Base-by-base conservation (phyloP, 35 echinoderm and acorn worm genomes). In the Lytechinus variegatus region DNA sequence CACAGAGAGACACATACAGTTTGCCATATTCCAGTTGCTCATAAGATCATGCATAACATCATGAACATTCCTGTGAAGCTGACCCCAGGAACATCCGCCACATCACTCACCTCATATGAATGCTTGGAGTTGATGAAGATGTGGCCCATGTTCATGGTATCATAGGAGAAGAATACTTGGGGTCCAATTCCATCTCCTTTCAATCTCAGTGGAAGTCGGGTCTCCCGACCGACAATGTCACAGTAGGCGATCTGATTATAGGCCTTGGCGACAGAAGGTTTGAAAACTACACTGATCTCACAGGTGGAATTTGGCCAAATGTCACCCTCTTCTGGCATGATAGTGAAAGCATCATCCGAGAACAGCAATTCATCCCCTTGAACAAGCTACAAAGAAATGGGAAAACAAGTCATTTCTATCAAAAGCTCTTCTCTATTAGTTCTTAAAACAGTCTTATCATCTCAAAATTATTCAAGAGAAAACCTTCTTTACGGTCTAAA, bases 41-140 rank as follows among this genome's bases (percentile, higher is more conserved):
- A 44, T 44, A 44, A 44, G 33, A 44, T 44, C 33, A 44, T 44
- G 33, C 33, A 44, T 44, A 44, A 44, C 33, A 44, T 44, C 33
- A 44, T 44, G 33, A 44, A 44, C 33, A 44, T 44, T 44, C 33
- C 33, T 44, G 33, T 44, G 33, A 44, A 44, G 2, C 33, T 44
- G 33, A 44, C 0, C 33, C 33, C 33, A 44, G 2, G 33, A 44
- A 44, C 33, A 44, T 44, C 33, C 33, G 11, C 51, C 8, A 28
- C 9, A 86, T 60, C n/a, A 71, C 94, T 86, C 96, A 99, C 98
- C 97, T 99, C 98, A 94, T 99, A 99, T 6, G 96, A 98, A 87
- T 99, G 98, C 3, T 95, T 98, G 8, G 98, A 99, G 71, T 97
- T 95, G 87, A 99, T 95, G 87, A 99, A 99, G n/a, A 99, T 96